Base-by-base conservation (phyloP, 2,797 vertebrate species). In the Sus cebifrons region DNA sequence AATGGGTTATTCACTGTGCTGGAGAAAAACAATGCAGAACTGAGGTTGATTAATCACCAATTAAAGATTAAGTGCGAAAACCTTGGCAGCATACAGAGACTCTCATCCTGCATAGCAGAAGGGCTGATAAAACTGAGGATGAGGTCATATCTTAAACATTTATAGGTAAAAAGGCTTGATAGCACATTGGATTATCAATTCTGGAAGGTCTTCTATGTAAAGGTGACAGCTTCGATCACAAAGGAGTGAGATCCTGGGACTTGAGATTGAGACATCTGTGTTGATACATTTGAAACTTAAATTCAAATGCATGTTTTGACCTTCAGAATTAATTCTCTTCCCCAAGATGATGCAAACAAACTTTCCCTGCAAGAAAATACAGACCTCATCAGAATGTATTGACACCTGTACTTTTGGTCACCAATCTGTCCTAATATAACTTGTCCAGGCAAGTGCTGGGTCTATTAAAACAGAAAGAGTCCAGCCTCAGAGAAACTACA, bases 31-130 rank as follows among this genome's bases (percentile, higher is more conserved):
- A 93, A 81, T 91, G 40, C 40, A 95, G 70, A 52, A 40, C 54
- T 49, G 49, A 71, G 36, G n/a, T 21, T 91, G 56, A 93, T 82
- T 94, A 91, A 95, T 68, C 81, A 92, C 74, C 73, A 91, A 71
- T 96, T 96, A 95, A 93, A 91, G 25, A 56, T 93, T 89, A 91
- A 91, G 49, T 78, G 20, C 88, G 64, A 68, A 91, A 95, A 77
- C 49, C 4, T 32, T 89, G 74, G 40, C 58, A 83, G 70, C 64
- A 32, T 56, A 62, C 36, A 71, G 21, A 91, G 36, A 82, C 32
- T 77, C 13, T 86, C 36, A 77, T 85, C 15, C 70, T 36, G 29
- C 16, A 52, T 16, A 40, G 49, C 9, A n/a, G 11, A 65, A 93
- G 21, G 8, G 5, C 44, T 77, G 40, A 29, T 16, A 25, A 93